Evolutionary conservation across 2,888 invertebrate species (phyloP).

Genomic region (Globia sparganii): DNA sequence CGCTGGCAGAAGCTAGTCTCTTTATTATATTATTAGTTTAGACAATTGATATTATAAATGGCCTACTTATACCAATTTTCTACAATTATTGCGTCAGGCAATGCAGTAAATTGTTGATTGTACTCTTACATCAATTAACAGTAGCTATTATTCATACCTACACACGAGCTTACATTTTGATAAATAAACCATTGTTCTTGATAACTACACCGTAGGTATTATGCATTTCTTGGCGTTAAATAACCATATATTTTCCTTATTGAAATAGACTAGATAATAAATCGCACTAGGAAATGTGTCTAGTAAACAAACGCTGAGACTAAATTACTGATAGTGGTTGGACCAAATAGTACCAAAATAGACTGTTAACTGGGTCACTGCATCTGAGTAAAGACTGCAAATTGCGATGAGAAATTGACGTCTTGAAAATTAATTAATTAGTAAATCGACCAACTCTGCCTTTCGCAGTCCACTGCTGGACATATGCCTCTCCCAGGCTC

Average conservation of each 20-base stretch:
- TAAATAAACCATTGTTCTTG: slow-evolving; percentile 40
- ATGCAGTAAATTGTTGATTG: slow-evolving; percentile 18
- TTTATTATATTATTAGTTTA: too few relatives aligned
- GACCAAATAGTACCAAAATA: slow-evolving; percentile 26
- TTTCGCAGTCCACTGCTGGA: neutral
- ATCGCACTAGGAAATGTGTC: neutral
- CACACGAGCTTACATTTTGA: slow-evolving; percentile 18
- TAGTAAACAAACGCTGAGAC: neutral
- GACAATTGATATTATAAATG: neutral
- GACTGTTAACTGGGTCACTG: slow-evolving; percentile 1
- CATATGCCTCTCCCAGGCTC: neutral
- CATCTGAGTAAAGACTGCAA: neutral
- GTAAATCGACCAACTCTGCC: neutral
- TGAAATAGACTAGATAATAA: neutral
- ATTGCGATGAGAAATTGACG: neutral
- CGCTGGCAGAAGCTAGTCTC: too few relatives aligned
- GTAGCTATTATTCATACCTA: slow-evolving; percentile 24
- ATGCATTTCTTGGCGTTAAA: slow-evolving; percentile 5
- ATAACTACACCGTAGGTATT: neutral
- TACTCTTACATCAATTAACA: slow-evolving; percentile 38
- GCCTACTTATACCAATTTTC: neutral
- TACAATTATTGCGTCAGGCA: neutral
- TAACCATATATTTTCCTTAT: slow-evolving; percentile 21
- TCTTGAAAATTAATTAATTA: neutral
- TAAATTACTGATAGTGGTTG: slow-evolving; percentile 4